These are phyloP conservation scores for Semotilus atromaculatus DNA, from an alignment of 2,797 vertebrate genomes.

Conservation along the genomic window DNA sequence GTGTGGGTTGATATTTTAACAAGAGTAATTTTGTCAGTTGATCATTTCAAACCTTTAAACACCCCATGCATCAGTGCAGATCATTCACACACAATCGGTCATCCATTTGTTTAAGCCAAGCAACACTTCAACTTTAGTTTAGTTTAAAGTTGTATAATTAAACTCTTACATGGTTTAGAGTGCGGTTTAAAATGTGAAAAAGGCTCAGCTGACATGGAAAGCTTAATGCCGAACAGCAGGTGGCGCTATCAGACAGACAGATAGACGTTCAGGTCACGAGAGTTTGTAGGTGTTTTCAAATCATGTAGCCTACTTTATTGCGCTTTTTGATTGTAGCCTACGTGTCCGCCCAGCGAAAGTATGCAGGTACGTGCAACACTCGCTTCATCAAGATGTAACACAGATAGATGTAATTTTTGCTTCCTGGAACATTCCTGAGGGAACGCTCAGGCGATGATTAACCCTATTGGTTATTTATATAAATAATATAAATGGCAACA, in stretches of 20 bases:
- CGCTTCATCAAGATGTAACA: not conserved
- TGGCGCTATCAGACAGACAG: conserved; percentile 69
- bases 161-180: not conserved
- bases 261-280: conserved; percentile 45
- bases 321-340: not conserved
- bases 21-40: not conserved
- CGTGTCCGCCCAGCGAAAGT: not conserved
- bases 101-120: conserved; percentile 3
- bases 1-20: not conserved
- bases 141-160: conserved; percentile 17
- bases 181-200: conserved; percentile 23
- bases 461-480: not conserved
- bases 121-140: not conserved
- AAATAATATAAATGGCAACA: not conserved
- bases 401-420: not conserved
- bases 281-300: not conserved
- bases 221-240: conserved; percentile 67
- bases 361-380: not conserved
- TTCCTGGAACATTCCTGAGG: not conserved
- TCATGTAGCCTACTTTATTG: not conserved
- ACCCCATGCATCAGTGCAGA: not conserved
- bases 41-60: conserved; percentile 1
- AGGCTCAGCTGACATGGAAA: no score
- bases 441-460: not conserved
- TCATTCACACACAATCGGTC: not conserved